A percentile compares a stretch with the other conserved stretches of the same genome.
These are phyloP conservation scores for Nibea albiflora DNA, from an alignment of 2,113 vertebrate species.

Conservation along the genomic window DNA sequence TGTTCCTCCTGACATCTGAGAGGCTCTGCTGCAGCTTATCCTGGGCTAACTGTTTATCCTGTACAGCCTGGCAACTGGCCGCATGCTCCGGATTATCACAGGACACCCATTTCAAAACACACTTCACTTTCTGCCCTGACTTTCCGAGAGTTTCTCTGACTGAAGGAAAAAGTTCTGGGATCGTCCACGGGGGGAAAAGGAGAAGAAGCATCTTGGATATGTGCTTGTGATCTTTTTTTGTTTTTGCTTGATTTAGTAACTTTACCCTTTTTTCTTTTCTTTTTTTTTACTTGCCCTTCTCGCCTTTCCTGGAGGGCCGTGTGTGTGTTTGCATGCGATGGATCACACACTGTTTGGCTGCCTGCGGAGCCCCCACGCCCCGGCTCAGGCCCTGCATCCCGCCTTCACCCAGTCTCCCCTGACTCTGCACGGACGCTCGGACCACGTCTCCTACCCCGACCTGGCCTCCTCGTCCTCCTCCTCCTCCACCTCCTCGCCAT, in stretches of 20 bases:
- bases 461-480: conserved; percentile 87
- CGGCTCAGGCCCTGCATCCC: conserved; percentile 94
- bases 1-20: conserved; percentile 88
- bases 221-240: conserved; percentile 52
- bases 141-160: conserved; percentile 47
- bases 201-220: conserved; percentile 71
- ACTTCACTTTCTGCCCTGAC: conserved; percentile 60
- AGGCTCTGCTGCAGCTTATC: conserved; percentile 85
- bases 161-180: conserved; percentile 66
- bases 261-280: conserved; percentile 30
- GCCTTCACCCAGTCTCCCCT: conserved; percentile 93
- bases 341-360: conserved; percentile 99
- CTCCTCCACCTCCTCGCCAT: conserved; percentile 86
- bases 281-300: conserved; percentile 25
- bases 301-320: conserved; percentile 79
- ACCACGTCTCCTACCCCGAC: conserved; percentile 97
- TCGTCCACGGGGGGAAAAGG: conserved; percentile 26
- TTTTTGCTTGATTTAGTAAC: conserved; percentile 46
- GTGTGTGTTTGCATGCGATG: conserved; percentile 86
- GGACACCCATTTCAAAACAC: conserved; percentile 70
- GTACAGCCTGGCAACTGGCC: conserved; percentile 86
- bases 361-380: conserved; percentile 95
- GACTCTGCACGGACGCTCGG: conserved; percentile 94
- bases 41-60: conserved; percentile 85
- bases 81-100: conserved; percentile 88